phyloP scores from a whole-genome alignment of 2,888 invertebrate genomes.

The Tyria jacobaeae region DNA sequence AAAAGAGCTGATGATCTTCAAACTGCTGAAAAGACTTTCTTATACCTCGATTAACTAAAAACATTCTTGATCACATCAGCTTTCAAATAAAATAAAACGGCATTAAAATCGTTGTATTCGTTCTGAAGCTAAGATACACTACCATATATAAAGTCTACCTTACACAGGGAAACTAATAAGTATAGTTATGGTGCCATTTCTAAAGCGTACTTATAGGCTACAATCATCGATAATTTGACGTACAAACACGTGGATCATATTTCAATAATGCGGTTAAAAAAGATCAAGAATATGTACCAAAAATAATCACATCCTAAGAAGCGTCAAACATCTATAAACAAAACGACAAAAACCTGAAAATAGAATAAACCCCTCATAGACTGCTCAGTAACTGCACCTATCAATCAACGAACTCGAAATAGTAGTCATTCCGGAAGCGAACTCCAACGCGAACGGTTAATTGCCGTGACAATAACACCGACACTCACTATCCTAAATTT shows the following conservation, averaged over 20 bases:
- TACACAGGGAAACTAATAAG: neutral
- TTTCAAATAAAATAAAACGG: neutral
- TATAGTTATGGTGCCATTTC: neutral
- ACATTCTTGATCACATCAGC: too few species aligned
- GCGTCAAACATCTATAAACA: conserved; percentile 20
- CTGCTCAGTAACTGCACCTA: conserved; percentile 48
- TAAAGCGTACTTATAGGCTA: too few species aligned
- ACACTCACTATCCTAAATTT: conserved; percentile 70
- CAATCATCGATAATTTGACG: neutral
- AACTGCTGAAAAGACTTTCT: too few species aligned
- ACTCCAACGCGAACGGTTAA: conserved; percentile 60
- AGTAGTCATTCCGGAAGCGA: conserved; percentile 69
- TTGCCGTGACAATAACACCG: conserved; percentile 71
- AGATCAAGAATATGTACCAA: neutral
- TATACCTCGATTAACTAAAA: too few species aligned
- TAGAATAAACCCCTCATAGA: conserved; percentile 49
- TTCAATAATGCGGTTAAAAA: neutral
- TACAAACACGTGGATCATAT: neutral
- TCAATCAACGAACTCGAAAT: conserved; percentile 70
- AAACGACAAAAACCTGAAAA: conserved; percentile 46
- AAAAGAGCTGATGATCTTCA: too few species aligned
- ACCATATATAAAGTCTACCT: neutral
- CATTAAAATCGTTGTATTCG: neutral
- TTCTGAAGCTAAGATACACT: neutral
- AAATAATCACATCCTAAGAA: conserved; percentile 14